Evolutionary conservation across 2,888 invertebrate species (phyloP), one percentile per base, ranked within the genome.

Genomic region (Meteorus cinctellus): DNA sequence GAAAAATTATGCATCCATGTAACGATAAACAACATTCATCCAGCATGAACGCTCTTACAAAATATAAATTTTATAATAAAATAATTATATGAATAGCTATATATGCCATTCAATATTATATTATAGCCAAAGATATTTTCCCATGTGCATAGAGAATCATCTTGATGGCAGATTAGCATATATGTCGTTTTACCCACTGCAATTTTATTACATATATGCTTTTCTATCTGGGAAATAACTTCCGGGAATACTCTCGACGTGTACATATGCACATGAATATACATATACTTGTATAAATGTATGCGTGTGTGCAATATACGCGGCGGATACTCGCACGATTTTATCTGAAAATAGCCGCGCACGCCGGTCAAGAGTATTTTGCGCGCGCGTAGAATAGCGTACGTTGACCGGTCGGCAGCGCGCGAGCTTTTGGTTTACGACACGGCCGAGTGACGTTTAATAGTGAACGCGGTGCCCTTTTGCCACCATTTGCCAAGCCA

Each of bases 401-500:
- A 76, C 78, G 74, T 77, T 75, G 79, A 78, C 77, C 80, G 76
- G 73, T 78, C 77, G 78, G 73, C 78, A 72, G 78, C 72, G 69
- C 76, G 74, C 79, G 69, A 77, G 74, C 79, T 85, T 86, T 87
- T 86, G 85, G 84, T 88, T 88, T 88, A 88, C 85, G 88, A 84
- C 83, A 77, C 80, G 81, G 77, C 75, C 84, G 87, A 87, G 86
- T 86, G 87, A 88, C 88, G 84, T 87, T 88, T 88, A 88, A 84
- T 86, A 80, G 82, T 82, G 68, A 48, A 76, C 76, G 83, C 83
- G 85, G 83, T 83, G 82, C 84, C 86, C 86, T 88, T 88, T 86
- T 82, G 83, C 84, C 79, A 78, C 82, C 59, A 67, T 29, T 60
- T 60, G 41, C 74, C 67, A 29, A 29, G 14, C 41, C 45, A 60